Percentiles rank a stretch among this genome's conserved stretches.
Conservation (phyloP, 2,113 vertebrate species). For the Zingel zingel region DNA sequence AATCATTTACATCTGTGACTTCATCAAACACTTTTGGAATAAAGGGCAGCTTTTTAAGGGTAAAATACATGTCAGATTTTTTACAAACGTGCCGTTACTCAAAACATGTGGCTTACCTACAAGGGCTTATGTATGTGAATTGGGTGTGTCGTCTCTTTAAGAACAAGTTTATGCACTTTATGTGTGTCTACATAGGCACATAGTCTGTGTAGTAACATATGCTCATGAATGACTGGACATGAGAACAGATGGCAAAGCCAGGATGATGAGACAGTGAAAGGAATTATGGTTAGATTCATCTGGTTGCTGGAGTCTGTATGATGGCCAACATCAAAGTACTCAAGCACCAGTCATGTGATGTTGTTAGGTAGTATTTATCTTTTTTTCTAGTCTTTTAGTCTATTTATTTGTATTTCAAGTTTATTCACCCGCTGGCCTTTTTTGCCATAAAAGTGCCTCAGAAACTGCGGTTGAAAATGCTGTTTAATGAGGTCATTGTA, state of each 20-base stretch:
- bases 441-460: neutral
- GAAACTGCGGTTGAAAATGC: conserved; percentile 12
- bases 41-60: conserved; percentile 13
- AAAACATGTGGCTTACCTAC: neutral
- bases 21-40: conserved; percentile 17
- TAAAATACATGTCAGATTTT: conserved; percentile 50
- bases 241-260: conserved; percentile 14
- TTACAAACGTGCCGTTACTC: conserved; percentile 2
- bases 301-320: neutral
- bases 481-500: neutral
- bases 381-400: neutral
- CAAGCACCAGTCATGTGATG: neutral
- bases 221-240: conserved; percentile 14
- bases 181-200: neutral
- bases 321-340: conserved; percentile 1
- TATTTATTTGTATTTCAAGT: neutral
- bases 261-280: conserved; percentile 31
- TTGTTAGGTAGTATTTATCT: neutral
- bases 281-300: conserved; percentile 13
- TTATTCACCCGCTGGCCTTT: conserved; percentile 12
- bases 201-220: conserved; percentile 2
- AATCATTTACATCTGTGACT: conserved; percentile 60
- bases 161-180: neutral
- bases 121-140: neutral
- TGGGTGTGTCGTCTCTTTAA: neutral